Evolutionary conservation across 2,113 vertebrate species (phyloP).

Genomic region (Eulemur rufifrons): DNA sequence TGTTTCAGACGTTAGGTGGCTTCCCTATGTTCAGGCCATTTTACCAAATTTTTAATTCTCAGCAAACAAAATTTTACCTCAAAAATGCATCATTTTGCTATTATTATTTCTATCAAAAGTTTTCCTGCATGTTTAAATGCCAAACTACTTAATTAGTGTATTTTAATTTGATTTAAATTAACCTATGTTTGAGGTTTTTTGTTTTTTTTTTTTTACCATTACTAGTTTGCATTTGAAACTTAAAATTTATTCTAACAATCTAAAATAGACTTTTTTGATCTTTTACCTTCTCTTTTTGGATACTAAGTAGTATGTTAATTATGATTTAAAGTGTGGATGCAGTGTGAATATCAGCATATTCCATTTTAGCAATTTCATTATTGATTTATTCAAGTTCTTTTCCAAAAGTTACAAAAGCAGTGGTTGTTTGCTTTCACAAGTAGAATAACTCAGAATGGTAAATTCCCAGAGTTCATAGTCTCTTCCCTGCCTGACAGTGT

Average conservation of each 20-base stretch:
- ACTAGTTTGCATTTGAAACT: background rate
- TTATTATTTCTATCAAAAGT: background rate
- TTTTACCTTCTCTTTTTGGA: background rate
- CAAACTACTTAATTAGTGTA: background rate
- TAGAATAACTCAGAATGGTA: background rate
- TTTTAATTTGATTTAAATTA: slow-evolving; percentile 21
- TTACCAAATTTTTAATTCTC: background rate
- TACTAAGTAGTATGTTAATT: background rate
- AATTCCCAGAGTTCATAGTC: no score
- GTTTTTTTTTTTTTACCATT: background rate
- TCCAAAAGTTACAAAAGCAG: background rate
- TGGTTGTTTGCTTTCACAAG: background rate
- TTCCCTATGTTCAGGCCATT: fast-evolving
- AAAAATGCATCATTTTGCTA: background rate
- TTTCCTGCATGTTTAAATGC: background rate
- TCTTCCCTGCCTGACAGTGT: background rate
- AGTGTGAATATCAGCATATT: background rate
- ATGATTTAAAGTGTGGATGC: background rate
- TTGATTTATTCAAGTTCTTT: background rate
- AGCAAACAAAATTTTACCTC: background rate
- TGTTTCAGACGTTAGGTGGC: background rate
- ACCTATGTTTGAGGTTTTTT: background rate
- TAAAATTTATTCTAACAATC: background rate
- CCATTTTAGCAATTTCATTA: background rate
- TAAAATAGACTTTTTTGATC: background rate